These are phyloP conservation scores for Pyrrhia umbra DNA, from an alignment of 2,888 invertebrate genomes.

Conservation along the genomic window DNA sequence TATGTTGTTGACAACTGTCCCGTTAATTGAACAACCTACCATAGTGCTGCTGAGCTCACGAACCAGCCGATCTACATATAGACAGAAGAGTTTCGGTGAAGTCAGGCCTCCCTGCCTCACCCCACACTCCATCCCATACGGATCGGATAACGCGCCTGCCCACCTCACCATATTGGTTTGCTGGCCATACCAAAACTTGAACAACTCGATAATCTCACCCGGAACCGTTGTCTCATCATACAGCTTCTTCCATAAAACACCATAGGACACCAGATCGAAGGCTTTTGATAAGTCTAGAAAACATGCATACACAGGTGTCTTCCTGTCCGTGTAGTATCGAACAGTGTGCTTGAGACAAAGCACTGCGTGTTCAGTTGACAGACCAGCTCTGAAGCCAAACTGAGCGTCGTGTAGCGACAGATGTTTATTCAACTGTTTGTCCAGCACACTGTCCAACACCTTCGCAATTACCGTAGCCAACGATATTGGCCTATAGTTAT, in stretches of 20 bases:
- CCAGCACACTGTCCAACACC: conserved; percentile 13
- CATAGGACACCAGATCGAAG: neutral
- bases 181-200: conserved; percentile 35
- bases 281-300: conserved; percentile 2
- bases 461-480: conserved; percentile 11
- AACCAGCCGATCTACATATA: conserved; percentile 44
- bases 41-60: conserved; percentile 43
- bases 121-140: conserved; percentile 47
- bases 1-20: conserved; percentile 2
- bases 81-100: conserved; percentile 37
- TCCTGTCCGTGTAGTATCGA: neutral
- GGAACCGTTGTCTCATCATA: neutral
- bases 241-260: neutral
- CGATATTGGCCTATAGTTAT: conserved; percentile 8
- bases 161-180: conserved; percentile 36
- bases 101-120: conserved; percentile 57
- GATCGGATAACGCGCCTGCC: conserved; percentile 30
- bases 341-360: neutral
- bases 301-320: conserved; percentile 3
- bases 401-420: conserved; percentile 4
- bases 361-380: neutral
- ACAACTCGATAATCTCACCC: neutral
- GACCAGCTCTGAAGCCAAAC: conserved; percentile 1
- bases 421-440: neutral
- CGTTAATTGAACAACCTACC: conserved; percentile 40